Conservation (phyloP, 2,797 vertebrate genomes). For the Malacoctenus gilli region DNA sequence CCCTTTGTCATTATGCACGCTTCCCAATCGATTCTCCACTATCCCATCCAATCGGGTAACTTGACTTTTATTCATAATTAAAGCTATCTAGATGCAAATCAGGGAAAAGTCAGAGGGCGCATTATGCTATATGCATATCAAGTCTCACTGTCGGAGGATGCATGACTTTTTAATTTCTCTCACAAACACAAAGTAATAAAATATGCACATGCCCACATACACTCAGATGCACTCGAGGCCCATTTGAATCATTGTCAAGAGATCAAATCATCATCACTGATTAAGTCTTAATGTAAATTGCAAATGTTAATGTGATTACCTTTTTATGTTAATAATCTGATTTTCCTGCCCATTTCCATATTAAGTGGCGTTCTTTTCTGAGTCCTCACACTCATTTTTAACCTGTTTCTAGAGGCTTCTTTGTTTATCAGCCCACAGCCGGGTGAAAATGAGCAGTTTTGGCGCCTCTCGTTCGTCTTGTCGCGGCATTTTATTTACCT, state of each 20-base stretch:
- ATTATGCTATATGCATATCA: constrained; percentile 69
- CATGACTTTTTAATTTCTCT: constrained; percentile 39
- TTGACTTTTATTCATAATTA: constrained; percentile 86
- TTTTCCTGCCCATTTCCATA: constrained; percentile 43
- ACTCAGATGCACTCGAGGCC: constrained; percentile 16
- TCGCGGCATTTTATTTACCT: too few species aligned
- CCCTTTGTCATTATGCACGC: constrained; percentile 83
- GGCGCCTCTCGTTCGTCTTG: constrained; percentile 2
- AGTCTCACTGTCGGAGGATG: constrained; percentile 39
- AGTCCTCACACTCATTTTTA: constrained; percentile 15
- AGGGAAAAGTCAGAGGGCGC: constrained; percentile 72
- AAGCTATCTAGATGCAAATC: constrained; percentile 88
- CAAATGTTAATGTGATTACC: constrained; percentile 53
- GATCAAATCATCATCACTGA: constrained; percentile 49
- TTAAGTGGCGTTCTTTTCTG: constrained; percentile 38
- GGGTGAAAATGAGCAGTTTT: constrained; percentile 25
- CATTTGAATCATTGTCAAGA: constrained; percentile 46
- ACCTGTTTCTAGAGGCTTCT: constrained; percentile 12
- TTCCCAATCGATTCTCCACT: constrained; percentile 82
- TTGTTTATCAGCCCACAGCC: constrained; percentile 24
- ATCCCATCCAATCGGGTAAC: constrained; percentile 77
- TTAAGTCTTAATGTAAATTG: constrained; percentile 54
- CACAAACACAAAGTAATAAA: constrained; percentile 31
- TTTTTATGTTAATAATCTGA: constrained; percentile 50
- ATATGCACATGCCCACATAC: constrained; percentile 11